Base-by-base conservation (phyloP, 2,113 vertebrate genomes). In the Hiodon tergisus region DNA sequence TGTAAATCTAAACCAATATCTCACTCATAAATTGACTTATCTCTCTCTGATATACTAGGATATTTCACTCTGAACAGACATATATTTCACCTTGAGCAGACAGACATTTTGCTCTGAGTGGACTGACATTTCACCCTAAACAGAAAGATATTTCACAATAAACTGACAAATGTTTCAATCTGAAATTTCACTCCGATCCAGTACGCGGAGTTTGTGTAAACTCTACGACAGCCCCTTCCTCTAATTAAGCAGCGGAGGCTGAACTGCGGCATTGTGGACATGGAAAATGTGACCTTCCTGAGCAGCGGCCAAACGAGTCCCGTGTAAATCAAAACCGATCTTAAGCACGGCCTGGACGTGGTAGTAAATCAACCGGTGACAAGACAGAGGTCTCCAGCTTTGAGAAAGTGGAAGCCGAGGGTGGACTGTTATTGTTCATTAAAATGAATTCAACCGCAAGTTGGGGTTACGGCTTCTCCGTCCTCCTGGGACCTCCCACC, bases 221-320 rank as follows among this genome's bases (percentile, higher is more conserved):
- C 54, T 17, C 52, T 70, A 16, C 57, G 69, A 70, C 69, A 70
- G 69, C 69, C 52, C 54, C 69, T 70, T 78, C 82, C 78, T 82
- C 79, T 80, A 60, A 83, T 89, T 87, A 82, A 83, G 85, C 73
- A 76, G 69, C 71, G 80, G 74, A 69, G 86, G 77, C 79, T 47
- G 65, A 82, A 72, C 62, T 47, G 60, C 83, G 84, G 84, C 78
- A 84, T 80, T 82, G 57, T 10, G 53, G 72, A 68, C 67, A 55
- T 62, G 73, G 75, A 69, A 65, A 83, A 71, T 72, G 54, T 76
- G 76, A 83, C 82, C 83, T 74, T 80, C 81, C 84, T 81, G 81
- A 89, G 86, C 86, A 87, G 88, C 82, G 83, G 88, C 88, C 89
- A 89, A 89, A 90, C 88, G 87, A 87, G 90, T 88, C 86, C 81